Evolutionary conservation across 2,113 vertebrate genomes (phyloP), one percentile per base, ranked within the genome.

Genomic region (Phylloscopus trochilus): DNA sequence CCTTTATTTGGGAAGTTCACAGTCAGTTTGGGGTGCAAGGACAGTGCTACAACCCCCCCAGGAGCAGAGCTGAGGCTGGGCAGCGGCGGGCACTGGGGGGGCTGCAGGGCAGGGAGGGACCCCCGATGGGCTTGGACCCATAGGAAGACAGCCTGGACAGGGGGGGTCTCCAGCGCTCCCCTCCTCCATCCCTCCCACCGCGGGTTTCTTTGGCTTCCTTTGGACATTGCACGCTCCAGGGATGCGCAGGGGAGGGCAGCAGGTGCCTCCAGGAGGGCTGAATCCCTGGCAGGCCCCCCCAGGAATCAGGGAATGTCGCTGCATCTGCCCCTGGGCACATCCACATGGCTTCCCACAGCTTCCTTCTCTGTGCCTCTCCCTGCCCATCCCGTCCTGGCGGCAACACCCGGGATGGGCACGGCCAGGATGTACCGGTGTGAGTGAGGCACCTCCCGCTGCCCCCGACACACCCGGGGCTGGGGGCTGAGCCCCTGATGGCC

Each of bases 1-100:
- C 88, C 72, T 96, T 97, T 97, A 96, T 95, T 96, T 55, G 91
- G 92, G 92, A 66, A 56, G 67, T 94, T 96, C 94, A 75, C 85
- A 91, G 93, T 86, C 18, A 11, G 67, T 55, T 31, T 16, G 27
- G 85, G 79, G 37, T 22, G 37, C 39, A 20, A 37, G 85, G 43
- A 49, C 6, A 41, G 72, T 79, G 87, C 74, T 82, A 68, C 82
- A 24, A 22, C 66, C 59, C 52, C 44, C 15, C 30, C 4, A 1
- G 0, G 28, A 87, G 82, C 58, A 52, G 87, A 91, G 84, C 80
- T 58, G 78, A 49, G 84, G 31, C 47, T 2, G 19, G 73, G 78
- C 58, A 51, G 47, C 43, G 1, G 53, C 2, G 1, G 52, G 76
- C 8, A 31, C 43, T 26, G 83, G 66, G 53, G 39, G 68, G 78